Evolutionary conservation across 2,888 invertebrate genomes (phyloP), one percentile per base, ranked within the genome.

Genomic region (Aethes cnicana): DNA sequence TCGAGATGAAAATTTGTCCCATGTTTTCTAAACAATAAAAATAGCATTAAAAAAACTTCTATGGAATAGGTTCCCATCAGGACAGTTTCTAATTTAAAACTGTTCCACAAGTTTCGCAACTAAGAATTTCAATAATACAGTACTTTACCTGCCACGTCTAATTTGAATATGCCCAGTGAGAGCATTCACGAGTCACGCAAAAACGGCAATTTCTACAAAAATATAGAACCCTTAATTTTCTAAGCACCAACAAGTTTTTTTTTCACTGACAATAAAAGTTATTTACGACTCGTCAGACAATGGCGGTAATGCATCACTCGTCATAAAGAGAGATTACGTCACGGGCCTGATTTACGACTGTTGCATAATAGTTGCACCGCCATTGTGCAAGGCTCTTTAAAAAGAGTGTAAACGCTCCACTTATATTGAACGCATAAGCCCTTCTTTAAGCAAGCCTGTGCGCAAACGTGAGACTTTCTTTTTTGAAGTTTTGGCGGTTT

Each of bases 311-410:
- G 75, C 84, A 86, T 87, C 87, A 88, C 80, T 77, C 82, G 79
- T 88, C 88, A 87, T 85, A 86, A 85, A 81, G 79, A 77, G 72
- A 84, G 86, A 86, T 87, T 86, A 84, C 71, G 72, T 68, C 73
- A 74, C 61, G 59, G 52, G 83, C 77, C 82, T 83, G 83, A 87
- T 87, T 87, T 88, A 88, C 68, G 81, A 75, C 60, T 63, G 55
- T 76, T 79, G 78, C 82, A 53, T 53, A 47, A 41, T 47, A 41
- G 37, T 46, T 46, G 46, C 35, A 44, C 25, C 4, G 37, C 46
- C 12, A 46, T 53, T 47, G 47, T 47, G 8, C 3, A 5, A 6
- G n/a, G n/a, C 16, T 21, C n/a, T 9, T 8, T 8, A 2, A 25
- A 39, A 39, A 39, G 39, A 9, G 16, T 16, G 3, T 39, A 39